Evolutionary conservation across 2,797 vertebrate genomes (phyloP), one percentile per base, ranked within the genome.

Genomic region (Lacerta bilineata): DNA sequence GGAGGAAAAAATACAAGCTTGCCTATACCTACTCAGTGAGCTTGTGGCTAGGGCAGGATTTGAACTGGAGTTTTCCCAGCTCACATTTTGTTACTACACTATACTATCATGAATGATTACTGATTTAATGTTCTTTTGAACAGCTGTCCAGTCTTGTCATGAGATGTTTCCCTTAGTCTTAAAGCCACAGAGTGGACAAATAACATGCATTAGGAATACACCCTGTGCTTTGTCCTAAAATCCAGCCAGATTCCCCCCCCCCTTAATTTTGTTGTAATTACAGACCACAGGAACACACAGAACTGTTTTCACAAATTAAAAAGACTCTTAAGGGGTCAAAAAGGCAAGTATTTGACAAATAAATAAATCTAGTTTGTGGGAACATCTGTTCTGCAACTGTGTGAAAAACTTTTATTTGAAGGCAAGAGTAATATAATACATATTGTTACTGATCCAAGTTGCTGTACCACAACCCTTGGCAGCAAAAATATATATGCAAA

Each of bases 161-260:
- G 66, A 88, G 85, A 86, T 87, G 84, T 93, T 95, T 96, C 93
- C 94, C 94, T 95, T 92, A 91, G 82, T 41, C 92, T 91, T 50
- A 80, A 77, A 87, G 91, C 90, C 90, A 85, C 13, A 75, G 88
- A 92, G 92, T 96, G 95, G 95, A 97, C 96, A 94, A 92, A 93
- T 91, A 92, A 86, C 91, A 93, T 88, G 95, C 95, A 95, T 95
- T 91, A 94, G 29, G 72, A 68, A 77, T 95, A 95, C 96, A 96
- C 96, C 96, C 96, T 96, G 95, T 95, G 95, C 95, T 97, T 96
- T 96, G 95, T 96, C 96, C 96, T 95, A 98, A 97, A 95, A 97
- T 97, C 94, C 96, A 95, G 94, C 97, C 97, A 98, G 98, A 66
- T 39, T 69, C 97, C 98, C 97, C 98, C 97, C 98, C 98, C 98